These are phyloP conservation scores for Phymastichus coffea DNA, from an alignment of 1,140 invertebrate species.

Conservation along the genomic window DNA sequence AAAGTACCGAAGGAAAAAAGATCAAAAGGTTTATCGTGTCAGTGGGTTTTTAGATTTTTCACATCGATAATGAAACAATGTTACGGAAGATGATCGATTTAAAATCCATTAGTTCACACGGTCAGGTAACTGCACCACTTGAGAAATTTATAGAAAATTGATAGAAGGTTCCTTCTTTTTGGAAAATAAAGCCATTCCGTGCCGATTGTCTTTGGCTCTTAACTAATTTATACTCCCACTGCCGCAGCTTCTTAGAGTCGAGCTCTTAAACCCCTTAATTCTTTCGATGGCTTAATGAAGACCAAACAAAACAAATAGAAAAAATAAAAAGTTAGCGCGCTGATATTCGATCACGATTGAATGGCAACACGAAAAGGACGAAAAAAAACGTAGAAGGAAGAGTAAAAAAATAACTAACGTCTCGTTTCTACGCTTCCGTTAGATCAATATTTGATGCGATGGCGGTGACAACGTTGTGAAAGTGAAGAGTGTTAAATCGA, in stretches of 20 bases:
- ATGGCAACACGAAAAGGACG: neutral
- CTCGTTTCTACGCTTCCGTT: slow-evolving; percentile 13
- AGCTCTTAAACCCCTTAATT: slow-evolving; percentile 8
- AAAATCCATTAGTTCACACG: too few species aligned
- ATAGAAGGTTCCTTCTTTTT: slow-evolving; percentile 2
- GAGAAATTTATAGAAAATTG: too few species aligned
- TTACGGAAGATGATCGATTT: too few species aligned
- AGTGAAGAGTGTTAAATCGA: too few species aligned
- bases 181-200: neutral
- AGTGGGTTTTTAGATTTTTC: too few species aligned
- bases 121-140: too few species aligned
- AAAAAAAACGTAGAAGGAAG: neutral
- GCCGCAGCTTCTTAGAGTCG: neutral
- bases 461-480: too few species aligned
- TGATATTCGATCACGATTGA: neutral
- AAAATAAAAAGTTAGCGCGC: neutral
- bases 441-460: slow-evolving; percentile 19
- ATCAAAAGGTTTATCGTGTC: too few species aligned
- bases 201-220: neutral
- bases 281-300: neutral
- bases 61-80: too few species aligned
- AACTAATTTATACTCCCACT: slow-evolving; percentile 5
- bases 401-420: slow-evolving; percentile 3
- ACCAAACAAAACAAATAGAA: neutral
- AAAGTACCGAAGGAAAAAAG: too few species aligned